These are phyloP conservation scores for Phalloptychus januarius DNA, from an alignment of 2,797 vertebrate genomes.

Conservation along the genomic window DNA sequence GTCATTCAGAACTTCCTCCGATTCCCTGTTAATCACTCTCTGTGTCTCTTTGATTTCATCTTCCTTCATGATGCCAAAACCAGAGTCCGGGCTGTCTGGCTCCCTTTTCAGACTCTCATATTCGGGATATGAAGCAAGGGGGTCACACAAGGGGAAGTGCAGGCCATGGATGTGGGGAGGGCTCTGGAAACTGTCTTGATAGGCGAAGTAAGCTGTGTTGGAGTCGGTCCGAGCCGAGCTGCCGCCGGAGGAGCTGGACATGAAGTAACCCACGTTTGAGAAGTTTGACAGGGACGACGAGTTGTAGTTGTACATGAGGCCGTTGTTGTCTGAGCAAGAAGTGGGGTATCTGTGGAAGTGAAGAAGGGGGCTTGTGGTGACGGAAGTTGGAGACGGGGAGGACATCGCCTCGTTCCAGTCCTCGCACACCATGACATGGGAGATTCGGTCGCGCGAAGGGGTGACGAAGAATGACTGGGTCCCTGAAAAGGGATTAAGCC, in stretches of 20 bases:
- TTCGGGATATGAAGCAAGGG: background rate
- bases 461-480: constrained; percentile 40
- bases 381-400: constrained; percentile 24
- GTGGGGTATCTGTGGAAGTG: constrained; percentile 8
- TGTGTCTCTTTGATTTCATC: constrained; percentile 2
- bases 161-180: constrained; percentile 2
- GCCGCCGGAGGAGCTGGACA: constrained; percentile 48
- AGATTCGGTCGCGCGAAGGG: constrained; percentile 62
- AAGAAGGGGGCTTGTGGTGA: constrained; percentile 30
- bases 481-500: constrained; percentile 66
- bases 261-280: constrained; percentile 80
- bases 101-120: constrained; percentile 62
- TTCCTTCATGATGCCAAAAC: constrained; percentile 55
- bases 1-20: constrained; percentile 20
- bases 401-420: background rate
- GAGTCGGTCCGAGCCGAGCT: constrained; percentile 27
- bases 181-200: constrained; percentile 41
- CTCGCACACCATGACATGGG: constrained; percentile 64
- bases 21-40: background rate
- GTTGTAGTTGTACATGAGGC: background rate
- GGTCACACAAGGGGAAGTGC: constrained; percentile 11
- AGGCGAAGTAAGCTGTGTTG: constrained; percentile 66
- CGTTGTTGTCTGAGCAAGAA: constrained; percentile 18
- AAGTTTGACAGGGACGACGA: constrained; percentile 69
- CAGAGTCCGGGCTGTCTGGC: constrained; percentile 75